Evolutionary conservation across 2,113 vertebrate species (phyloP).

Genomic region (Cynopterus brachyotis): DNA sequence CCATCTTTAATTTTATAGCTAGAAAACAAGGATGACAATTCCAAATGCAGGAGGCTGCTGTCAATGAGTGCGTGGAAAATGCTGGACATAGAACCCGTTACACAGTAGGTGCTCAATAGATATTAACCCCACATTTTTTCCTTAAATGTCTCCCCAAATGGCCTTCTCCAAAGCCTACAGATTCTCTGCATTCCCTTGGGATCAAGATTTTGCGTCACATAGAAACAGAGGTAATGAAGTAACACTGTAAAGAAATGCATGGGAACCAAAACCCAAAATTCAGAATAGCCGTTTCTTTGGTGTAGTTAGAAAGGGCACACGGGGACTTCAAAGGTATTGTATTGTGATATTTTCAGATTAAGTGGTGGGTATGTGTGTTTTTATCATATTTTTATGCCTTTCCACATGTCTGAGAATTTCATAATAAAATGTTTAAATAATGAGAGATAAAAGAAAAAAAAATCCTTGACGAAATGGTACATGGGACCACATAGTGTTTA

Average conservation of each 20-base stretch:
- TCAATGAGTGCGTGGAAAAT: background rate
- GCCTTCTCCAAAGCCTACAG: background rate
- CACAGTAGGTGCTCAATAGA: background rate
- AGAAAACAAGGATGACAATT: background rate
- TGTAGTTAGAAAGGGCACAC: rapidly evolving
- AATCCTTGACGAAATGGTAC: background rate
- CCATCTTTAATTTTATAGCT: too few species aligned
- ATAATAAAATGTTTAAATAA: background rate
- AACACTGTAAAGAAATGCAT: background rate
- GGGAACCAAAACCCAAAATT: background rate
- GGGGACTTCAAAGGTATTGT: background rate
- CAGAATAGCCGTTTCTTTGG: background rate
- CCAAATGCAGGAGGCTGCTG: background rate
- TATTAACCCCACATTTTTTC: background rate
- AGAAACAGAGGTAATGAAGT: background rate
- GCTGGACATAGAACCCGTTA: background rate
- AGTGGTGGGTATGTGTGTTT: background rate
- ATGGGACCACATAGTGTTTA: background rate
- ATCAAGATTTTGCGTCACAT: background rate
- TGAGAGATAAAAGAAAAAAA: background rate
- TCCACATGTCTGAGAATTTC: background rate
- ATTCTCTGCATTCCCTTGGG: background rate
- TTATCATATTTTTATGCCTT: background rate
- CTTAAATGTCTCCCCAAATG: background rate
- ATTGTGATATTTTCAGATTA: background rate